Evolutionary conservation across 1,140 invertebrate species (phyloP), one percentile per base, ranked within the genome.

Genomic region (Dendrolimus punctatus): DNA sequence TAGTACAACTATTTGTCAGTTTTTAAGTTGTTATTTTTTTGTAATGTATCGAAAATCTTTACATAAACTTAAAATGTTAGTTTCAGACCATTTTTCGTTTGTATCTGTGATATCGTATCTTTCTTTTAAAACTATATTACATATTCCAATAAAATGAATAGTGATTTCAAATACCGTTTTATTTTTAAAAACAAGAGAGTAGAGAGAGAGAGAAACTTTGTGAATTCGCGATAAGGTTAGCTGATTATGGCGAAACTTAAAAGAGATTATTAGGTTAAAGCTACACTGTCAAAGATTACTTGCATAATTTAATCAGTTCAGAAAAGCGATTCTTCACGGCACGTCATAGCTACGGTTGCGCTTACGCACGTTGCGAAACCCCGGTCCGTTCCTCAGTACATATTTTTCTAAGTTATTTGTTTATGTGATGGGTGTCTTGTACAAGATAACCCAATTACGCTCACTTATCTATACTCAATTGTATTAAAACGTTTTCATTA

Each of bases 391-490:
- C 48, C n/a, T 10, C 39, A 37, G 46, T 57, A 55, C 48, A 56
- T 57, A 59, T 66, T 63, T 67, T 64, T 61, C 51, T 55, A 53
- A 58, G 58, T 57, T 64, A 64, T 67, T 67, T 71, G 60, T 62
- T 62, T 60, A 58, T 53, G 54, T 65, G 62, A 71, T 62, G 62
- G 59, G 55, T 62, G 60, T 51, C 45, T 53, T 23, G 23, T 23
- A 42, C 46, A 44, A 65, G 71, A 73, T 73, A 73, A 73, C 71
- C 71, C 47, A 66, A 66, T 73, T 73, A 62, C 38, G 46, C 38
- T 51, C 42, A 10, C 58, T 68, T 73, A 70, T 73, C 68, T 53
- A 40, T 49, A 10, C 23, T 40, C 50, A 62, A 65, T 58, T 64
- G 58, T 64, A 66, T 60, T 63, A 60, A 60, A 67, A 62, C 54